These are phyloP conservation scores for Drosophila macrospina DNA, from an alignment of 2,888 invertebrate genomes.

Conservation along the genomic window DNA sequence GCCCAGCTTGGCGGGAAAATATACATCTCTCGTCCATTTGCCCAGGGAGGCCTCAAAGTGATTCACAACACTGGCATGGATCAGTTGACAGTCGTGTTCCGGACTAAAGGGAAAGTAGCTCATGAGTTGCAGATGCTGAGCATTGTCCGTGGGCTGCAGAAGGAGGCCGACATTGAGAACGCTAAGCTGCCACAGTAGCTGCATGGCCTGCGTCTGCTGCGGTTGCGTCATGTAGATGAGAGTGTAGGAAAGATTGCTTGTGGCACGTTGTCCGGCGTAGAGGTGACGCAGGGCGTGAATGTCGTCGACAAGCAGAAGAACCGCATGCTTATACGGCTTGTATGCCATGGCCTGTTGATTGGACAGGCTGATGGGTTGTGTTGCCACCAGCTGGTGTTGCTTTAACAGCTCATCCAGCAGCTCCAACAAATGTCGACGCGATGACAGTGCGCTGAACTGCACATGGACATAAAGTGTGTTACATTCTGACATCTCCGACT, in stretches of 20 bases:
- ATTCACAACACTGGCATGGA: slow-evolving; percentile 65
- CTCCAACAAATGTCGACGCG: slow-evolving; percentile 30
- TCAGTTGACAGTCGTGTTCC: slow-evolving; percentile 49
- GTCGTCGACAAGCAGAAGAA: slow-evolving; percentile 64
- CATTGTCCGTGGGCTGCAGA: background rate
- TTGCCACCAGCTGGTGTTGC: background rate
- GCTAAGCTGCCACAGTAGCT: slow-evolving; percentile 64
- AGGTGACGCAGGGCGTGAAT: slow-evolving; percentile 46
- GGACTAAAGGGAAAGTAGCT: slow-evolving; percentile 74
- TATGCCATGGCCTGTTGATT: slow-evolving; percentile 44
- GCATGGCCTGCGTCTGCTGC: slow-evolving; percentile 49
- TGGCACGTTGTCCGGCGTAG: slow-evolving; percentile 50
- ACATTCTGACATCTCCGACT: slow-evolving; percentile 56
- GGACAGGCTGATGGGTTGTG: slow-evolving; percentile 33
- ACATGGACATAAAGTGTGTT: slow-evolving; percentile 55
- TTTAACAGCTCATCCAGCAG: slow-evolving; percentile 34
- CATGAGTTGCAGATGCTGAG: slow-evolving; percentile 52
- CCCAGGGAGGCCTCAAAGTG: slow-evolving; percentile 30
- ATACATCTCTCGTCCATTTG: slow-evolving; percentile 49
- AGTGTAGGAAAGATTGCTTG: slow-evolving; percentile 65
- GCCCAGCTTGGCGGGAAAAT: slow-evolving; percentile 65
- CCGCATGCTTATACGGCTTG: slow-evolving; percentile 55
- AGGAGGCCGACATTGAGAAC: slow-evolving; percentile 66
- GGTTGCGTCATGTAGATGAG: slow-evolving; percentile 61
- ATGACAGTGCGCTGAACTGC: slow-evolving; percentile 21